Evolutionary conservation across 2,797 vertebrate species (phyloP).

Genomic region (Pelodytes ibericus): DNA sequence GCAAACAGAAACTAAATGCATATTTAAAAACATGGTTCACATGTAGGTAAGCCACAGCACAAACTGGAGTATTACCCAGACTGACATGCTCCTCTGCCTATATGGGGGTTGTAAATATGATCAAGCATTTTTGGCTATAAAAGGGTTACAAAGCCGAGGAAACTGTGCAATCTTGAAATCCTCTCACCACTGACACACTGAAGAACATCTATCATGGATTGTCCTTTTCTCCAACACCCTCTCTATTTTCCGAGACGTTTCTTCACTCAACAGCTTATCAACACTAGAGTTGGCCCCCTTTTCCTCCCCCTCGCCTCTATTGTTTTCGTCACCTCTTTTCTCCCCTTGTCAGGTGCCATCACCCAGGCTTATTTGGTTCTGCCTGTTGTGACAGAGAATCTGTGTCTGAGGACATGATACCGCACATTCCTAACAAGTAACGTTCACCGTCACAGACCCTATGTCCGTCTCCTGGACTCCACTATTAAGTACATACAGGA

Average conservation of each 20-base stretch:
- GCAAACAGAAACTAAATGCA: no score
- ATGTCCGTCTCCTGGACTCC: background rate
- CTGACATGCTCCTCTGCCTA: background rate
- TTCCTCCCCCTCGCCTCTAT: background rate
- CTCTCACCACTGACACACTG: slow-evolving; percentile 8
- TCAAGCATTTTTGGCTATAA: background rate
- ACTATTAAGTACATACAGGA: background rate
- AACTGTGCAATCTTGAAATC: background rate
- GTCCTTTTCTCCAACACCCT: slow-evolving; percentile 8
- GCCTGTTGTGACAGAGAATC: slow-evolving; percentile 48
- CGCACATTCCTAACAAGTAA: slow-evolving; percentile 24
- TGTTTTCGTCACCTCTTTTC: slow-evolving; percentile 22
- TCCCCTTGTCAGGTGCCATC: slow-evolving; percentile 9
- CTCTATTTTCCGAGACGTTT: slow-evolving; percentile 22
- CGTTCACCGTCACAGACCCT: background rate
- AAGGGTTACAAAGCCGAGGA: background rate
- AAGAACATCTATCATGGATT: slow-evolving; percentile 1
- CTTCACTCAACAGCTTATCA: slow-evolving; percentile 49
- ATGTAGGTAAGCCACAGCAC: no score
- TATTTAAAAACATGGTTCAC: no score
- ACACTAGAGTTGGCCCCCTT: slow-evolving; percentile 9
- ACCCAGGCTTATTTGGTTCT: background rate
- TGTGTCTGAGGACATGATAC: slow-evolving; percentile 9
- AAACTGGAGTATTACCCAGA: background rate
- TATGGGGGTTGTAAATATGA: background rate